Base-by-base conservation (phyloP, 2,113 vertebrate genomes). In the Galbula dea region DNA sequence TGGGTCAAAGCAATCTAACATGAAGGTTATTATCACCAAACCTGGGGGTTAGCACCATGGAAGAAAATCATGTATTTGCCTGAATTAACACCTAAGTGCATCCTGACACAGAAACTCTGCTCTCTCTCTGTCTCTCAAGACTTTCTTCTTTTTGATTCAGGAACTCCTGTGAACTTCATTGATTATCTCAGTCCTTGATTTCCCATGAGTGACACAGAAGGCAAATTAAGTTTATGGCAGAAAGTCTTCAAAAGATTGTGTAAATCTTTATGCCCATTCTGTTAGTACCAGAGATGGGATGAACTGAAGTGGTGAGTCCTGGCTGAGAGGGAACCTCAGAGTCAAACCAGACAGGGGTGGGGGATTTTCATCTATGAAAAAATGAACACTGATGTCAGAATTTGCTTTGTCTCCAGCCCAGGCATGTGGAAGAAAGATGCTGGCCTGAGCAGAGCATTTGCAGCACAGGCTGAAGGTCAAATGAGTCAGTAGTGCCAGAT, bases 161-260 rank as follows among this genome's bases (percentile, higher is more conserved):
- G 59, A 88, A 91, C 61, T 93, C 81, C 94, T 95, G 30, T 94
- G 96, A 97, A 96, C 90, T 89, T 96, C 94, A 95, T 95, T 92
- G 95, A 97, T 97, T 95, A 93, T 96, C 89, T 97, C 93, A 75
- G 90, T 90, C 93, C 85, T 49, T 92, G 79, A 69, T 91, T 95
- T 96, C 97, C 96, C 96, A 82, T 80, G 97, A 97, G 97, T 90
- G 96, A 96, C 94, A 78, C 65, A 76, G 93, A 95, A 95, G 83
- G 81, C 81, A 97, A 96, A 97, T 96, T 94, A 94, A 95, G 91
- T 93, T 93, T 75, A 75, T 46, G 74, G 73, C 54, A 88, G 78
- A 92, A 88, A 89, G 49, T 75, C 73, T 83, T 90, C 73, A 83
- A 67, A 90, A 93, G 76, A 75, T 57, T 45, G 36, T n/a, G 9